These are phyloP conservation scores for Sclerodermus sp. DNA, from an alignment of 2,888 invertebrate genomes.

Conservation along the genomic window DNA sequence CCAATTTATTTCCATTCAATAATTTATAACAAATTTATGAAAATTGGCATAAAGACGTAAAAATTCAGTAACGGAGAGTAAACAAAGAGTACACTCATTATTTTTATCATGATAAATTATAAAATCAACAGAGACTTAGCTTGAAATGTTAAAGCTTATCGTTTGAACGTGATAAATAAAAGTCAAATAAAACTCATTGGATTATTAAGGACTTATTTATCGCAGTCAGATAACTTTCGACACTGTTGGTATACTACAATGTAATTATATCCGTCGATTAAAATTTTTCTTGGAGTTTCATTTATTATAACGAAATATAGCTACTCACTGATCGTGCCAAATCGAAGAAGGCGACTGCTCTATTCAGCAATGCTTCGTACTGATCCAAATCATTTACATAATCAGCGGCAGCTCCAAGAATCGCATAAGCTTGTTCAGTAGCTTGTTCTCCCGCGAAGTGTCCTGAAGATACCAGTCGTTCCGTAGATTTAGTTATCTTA, in stretches of 20 bases:
- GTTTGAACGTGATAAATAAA: no score
- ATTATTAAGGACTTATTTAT: no score
- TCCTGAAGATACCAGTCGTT: conserved; percentile 71
- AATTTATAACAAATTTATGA: not conserved
- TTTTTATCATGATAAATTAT: no score
- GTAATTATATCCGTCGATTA: not conserved
- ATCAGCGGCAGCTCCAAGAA: conserved; percentile 69
- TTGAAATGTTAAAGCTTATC: no score
- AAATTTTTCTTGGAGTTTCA: conserved; percentile 4
- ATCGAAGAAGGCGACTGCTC: conserved; percentile 73
- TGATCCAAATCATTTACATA: conserved; percentile 73
- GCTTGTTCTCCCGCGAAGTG: conserved; percentile 73
- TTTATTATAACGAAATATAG: not conserved
- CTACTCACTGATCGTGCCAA: conserved; percentile 66
- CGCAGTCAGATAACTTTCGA: no score
- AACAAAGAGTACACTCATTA: no score
- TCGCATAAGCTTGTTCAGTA: conserved; percentile 67
- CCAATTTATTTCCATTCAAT: not conserved
- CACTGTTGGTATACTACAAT: no score
- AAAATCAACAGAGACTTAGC: no score
- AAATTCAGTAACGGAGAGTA: no score
- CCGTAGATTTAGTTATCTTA: conserved; percentile 76
- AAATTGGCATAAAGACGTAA: not conserved
- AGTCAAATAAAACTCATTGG: no score
- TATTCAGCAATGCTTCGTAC: conserved; percentile 68